Percentiles rank a stretch among this genome's conserved stretches.
phyloP scores from a whole-genome alignment of 2,797 vertebrate species.

The Acanthopagrus latus region DNA sequence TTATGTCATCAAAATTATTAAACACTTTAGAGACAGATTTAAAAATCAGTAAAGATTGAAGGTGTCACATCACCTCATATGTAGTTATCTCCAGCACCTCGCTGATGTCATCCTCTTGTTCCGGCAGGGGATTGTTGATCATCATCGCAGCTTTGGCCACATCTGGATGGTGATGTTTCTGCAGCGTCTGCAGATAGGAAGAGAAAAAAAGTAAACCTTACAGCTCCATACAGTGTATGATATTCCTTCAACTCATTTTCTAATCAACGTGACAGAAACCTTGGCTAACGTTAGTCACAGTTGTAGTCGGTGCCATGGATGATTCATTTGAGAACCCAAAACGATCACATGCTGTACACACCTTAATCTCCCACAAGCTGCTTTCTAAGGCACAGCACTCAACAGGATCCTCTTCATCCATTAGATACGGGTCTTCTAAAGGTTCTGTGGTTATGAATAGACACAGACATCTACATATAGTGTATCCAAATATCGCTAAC shows the following conservation, averaged over 20 bases:
- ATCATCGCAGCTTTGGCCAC: constrained; percentile 89
- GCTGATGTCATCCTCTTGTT: constrained; percentile 88
- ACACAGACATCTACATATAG: constrained; percentile 9
- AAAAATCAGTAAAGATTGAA: neutral
- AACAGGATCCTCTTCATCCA: constrained; percentile 89
- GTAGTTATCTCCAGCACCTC: constrained; percentile 88
- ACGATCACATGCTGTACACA: constrained; percentile 57
- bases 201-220: neutral
- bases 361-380: constrained; percentile 96
- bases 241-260: neutral
- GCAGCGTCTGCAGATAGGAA: constrained; percentile 86
- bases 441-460: constrained; percentile 62
- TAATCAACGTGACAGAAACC: neutral
- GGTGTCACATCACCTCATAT: constrained; percentile 85
- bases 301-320: neutral
- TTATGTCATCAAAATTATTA: neutral
- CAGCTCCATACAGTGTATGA: neutral
- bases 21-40: neutral
- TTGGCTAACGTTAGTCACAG: neutral
- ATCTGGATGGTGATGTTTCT: constrained; percentile 94
- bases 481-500: neutral
- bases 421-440: constrained; percentile 90
- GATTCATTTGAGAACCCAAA: constrained; percentile 11
- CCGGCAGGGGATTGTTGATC: constrained; percentile 86
- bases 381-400: constrained; percentile 92